A percentile compares a stretch with the other conserved stretches of the same genome.
phyloP scores from a whole-genome alignment of 1,140 invertebrate genomes.

The Melanaphis sacchari region DNA sequence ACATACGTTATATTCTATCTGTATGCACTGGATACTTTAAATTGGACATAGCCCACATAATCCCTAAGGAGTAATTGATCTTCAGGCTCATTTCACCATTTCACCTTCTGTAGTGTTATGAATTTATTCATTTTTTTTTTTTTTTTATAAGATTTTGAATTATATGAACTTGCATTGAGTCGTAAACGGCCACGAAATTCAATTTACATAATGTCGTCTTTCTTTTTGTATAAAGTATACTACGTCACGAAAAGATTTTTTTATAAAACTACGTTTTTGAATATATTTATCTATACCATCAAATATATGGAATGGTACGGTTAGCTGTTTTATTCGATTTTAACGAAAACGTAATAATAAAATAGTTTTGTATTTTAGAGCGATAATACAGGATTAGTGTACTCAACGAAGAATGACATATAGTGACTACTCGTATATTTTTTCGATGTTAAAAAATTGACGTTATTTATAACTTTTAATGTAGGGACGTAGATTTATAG shows the following conservation, averaged over 20 bases:
- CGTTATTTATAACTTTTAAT: not conserved
- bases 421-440: not conserved
- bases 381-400: not conserved
- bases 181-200: conserved; percentile 32
- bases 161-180: not conserved
- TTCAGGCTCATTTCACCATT: conserved; percentile 16
- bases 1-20: not conserved
- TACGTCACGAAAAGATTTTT: conserved; percentile 40
- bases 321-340: conserved; percentile 19
- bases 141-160: conserved; percentile 22
- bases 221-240: conserved; percentile 25
- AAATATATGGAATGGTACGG: conserved; percentile 18
- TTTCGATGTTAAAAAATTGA: not conserved
- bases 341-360: not conserved
- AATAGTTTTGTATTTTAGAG: not conserved
- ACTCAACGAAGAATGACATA: not conserved
- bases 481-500: not conserved
- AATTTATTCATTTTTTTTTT: conserved; percentile 54
- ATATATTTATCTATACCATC: conserved; percentile 11
- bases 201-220: conserved; percentile 51
- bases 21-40: not conserved
- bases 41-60: conserved; percentile 10
- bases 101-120: conserved; percentile 28
- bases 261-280: not conserved
- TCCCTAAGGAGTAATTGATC: conserved; percentile 37